Base-by-base conservation (phyloP, 2,113 vertebrate species). In the Hippocampus barbouri region DNA sequence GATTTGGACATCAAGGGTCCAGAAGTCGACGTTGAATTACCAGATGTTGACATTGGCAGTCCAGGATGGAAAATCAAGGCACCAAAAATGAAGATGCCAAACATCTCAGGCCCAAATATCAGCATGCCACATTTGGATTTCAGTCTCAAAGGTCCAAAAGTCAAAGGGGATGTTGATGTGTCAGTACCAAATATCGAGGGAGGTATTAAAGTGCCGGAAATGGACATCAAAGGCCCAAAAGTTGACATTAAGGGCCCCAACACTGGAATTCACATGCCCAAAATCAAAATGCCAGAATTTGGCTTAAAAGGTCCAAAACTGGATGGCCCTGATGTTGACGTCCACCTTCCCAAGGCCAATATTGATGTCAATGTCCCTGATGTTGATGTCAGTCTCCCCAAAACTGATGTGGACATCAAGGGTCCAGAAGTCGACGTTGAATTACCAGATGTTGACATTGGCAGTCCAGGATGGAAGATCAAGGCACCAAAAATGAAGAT, bases 111-210 rank as follows among this genome's bases (percentile, higher is more conserved):
- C 4, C 70, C 75, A 20, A 68, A 77, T 1, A 62, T 77, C 3
- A 64, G 59, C 0, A 64, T 84, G 1, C 85, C 88, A 0, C 6
- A 20, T 68, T 76, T 94, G 0, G 92, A 74, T 40, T 25, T 74
- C 3, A 4, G 57, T 27, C 1, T 74, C 1, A 71, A 71, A 68
- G 72, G 72, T 1, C 68, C 68, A 0, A 62, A 61, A 23, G 0
- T 73, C 8, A 73, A 78, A 66, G 76, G 71, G 11, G 74, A 71
- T 53, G 45, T 71, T 14, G 76, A 74, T 66, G 11, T 74, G 3
- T 73, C 71, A 43, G 2, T 4, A 20, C 76, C 71, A 54, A 71
- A 71, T 12, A 5, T 73, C 2, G 45, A 67, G 1, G 67, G 70
- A 8, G 67, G 47, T 3, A 11, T 78, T 2, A 57, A 27, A 49